These are phyloP conservation scores for Leucophenga montana DNA, from an alignment of 2,888 invertebrate species.

Conservation along the genomic window DNA sequence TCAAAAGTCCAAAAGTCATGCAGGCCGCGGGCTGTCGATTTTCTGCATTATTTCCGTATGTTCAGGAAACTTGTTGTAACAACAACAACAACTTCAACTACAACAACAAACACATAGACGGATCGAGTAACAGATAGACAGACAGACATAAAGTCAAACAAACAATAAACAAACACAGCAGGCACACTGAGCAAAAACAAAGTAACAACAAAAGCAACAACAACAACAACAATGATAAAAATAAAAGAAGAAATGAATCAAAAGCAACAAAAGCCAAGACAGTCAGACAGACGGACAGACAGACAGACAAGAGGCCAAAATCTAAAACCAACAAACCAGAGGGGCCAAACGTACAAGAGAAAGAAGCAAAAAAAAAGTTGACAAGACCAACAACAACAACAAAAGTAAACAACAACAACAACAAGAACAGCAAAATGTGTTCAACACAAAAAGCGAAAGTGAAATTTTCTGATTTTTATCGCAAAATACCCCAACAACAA, in stretches of 20 bases:
- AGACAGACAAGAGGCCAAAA: conserved; percentile 31
- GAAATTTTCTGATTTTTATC: conserved; percentile 70
- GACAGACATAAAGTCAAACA: conserved; percentile 6
- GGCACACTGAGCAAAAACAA: conserved; percentile 14
- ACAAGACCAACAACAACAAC: conserved; percentile 32
- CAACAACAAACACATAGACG: background rate
- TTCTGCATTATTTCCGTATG: conserved; percentile 38
- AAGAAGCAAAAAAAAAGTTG: conserved; percentile 42
- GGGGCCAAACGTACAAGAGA: conserved; percentile 61
- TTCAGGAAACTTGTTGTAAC: conserved; percentile 30
- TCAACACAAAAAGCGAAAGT: conserved; percentile 71
- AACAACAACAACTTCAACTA: background rate
- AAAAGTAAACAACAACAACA: too few relatives aligned
- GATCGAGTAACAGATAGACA: background rate
- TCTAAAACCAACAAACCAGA: conserved; percentile 10
- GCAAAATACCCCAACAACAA: conserved; percentile 12
- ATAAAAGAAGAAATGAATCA: conserved; percentile 25
- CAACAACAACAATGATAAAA: conserved; percentile 17
- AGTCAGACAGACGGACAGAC: too few relatives aligned
- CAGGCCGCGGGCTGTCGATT: conserved; percentile 31
- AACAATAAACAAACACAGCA: conserved; percentile 20
- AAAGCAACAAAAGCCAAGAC: conserved; percentile 21
- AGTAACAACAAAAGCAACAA: background rate
- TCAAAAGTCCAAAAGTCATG: conserved; percentile 42
- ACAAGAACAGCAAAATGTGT: conserved; percentile 27